Base-by-base conservation (phyloP, 2,113 vertebrate genomes). In the Pycnonotus jocosus region DNA sequence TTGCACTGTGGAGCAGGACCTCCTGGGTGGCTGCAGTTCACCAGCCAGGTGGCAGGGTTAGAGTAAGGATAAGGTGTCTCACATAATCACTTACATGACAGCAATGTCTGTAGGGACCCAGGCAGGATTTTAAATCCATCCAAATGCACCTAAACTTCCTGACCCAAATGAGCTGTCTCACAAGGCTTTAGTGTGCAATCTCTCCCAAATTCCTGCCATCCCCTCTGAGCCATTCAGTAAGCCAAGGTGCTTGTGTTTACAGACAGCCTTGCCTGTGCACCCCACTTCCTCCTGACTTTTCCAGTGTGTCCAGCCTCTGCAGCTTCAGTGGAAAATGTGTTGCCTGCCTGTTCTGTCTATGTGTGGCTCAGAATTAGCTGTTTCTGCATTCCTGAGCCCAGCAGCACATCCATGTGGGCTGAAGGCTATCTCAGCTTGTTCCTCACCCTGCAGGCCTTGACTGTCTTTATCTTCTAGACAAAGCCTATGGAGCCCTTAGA, bases 201-300 rank as follows among this genome's bases (percentile, higher is more conserved):
- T 37, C 20, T 69, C 50, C 53, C 50, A 27, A 24, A 69, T 86
- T 86, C 58, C 31, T 88, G 53, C 58, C 11, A 2, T 30, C 30
- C 61, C 4, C 17, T 48, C 51, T 0, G 0, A 79, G 57, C 28
- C n/a, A 38, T 31, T 24, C 57, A 54, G 16, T 12, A 47, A 61
- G 30, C 15, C 0, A 0, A 28, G n/a, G 45, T 95, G 64, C 40
- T 72, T 2, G 0, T 77, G 69, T 22, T 42, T 73, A 10, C 58
- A 27, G 53, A 3, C 6, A 15, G 47, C 65, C 48, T 73, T 47
- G 42, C 17, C 61, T 48, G 64, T 2, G 0, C 22, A 31, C 31
- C 13, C 19, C 69, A 47, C n/a, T 15, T 83, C 38, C n/a, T 70
- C 31, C 68, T 31, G 58, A 27, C n/a, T 44, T 60, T 35, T 19